These are phyloP conservation scores for Anarhynchus alexandrinus DNA, from an alignment of 2,113 vertebrate species.

Conservation along the genomic window DNA sequence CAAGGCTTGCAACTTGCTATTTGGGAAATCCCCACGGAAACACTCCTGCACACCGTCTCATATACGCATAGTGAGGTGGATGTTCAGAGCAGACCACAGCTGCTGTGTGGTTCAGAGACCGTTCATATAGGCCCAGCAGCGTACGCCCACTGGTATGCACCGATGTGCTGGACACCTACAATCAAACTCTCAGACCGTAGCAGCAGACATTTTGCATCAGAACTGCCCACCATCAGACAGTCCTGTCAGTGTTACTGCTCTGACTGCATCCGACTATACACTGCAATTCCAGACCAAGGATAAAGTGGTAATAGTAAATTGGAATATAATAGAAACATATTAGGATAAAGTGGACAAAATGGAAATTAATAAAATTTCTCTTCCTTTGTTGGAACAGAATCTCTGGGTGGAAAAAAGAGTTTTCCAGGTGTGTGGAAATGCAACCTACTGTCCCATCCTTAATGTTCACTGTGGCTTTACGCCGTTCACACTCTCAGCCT, in stretches of 20 bases:
- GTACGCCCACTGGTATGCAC: not conserved
- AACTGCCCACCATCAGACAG: not conserved
- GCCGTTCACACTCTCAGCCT: not conserved
- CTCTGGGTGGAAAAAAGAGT: too few relatives aligned
- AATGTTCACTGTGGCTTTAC: not conserved
- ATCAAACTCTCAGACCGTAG: not conserved
- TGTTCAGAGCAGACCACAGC: not conserved
- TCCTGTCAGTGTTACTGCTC: not conserved
- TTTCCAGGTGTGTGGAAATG: too few relatives aligned
- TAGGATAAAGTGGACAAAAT: not conserved
- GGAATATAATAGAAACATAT: not conserved
- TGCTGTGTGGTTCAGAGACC: not conserved
- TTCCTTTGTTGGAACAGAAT: too few relatives aligned
- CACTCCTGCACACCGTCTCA: not conserved
- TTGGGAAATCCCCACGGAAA: not conserved
- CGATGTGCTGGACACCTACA: not conserved
- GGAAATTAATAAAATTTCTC: not conserved
- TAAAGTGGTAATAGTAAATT: not conserved
- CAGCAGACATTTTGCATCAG: not conserved
- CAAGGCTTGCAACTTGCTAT: not conserved
- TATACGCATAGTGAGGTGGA: not conserved
- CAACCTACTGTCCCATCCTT: too few relatives aligned
- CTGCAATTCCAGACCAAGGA: not conserved
- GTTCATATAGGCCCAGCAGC: too few relatives aligned
- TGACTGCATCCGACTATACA: not conserved